These are phyloP conservation scores for Chloromyia formosa DNA, from an alignment of 2,888 invertebrate genomes.

Conservation along the genomic window DNA sequence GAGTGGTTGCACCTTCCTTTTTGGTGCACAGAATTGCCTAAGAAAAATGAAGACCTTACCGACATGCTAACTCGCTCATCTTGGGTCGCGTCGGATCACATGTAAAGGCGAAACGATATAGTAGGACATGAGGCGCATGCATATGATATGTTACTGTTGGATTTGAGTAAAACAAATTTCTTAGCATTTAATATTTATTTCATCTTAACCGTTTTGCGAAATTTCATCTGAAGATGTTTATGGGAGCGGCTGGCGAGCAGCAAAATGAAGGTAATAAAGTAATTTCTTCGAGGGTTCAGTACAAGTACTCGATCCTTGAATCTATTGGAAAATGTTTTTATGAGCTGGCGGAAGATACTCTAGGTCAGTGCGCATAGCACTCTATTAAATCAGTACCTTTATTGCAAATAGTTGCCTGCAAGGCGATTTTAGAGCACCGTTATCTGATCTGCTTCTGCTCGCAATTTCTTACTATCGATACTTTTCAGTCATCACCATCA, in stretches of 20 bases:
- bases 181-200: slow-evolving; percentile 27
- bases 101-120: background rate
- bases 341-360: too few species aligned
- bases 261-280: background rate
- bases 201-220: background rate
- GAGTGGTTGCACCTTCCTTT: background rate
- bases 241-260: background rate
- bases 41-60: slow-evolving; percentile 28
- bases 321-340: too few species aligned
- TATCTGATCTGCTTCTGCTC: too few species aligned
- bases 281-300: background rate
- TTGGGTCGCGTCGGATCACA: background rate
- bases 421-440: too few species aligned
- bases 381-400: too few species aligned
- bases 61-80: background rate
- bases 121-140: too few species aligned
- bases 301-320: too few species aligned
- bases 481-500: too few species aligned
- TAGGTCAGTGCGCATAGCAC: too few species aligned
- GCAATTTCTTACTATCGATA: too few species aligned
- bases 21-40: too few species aligned
- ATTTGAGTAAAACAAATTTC: slow-evolving; percentile 25
- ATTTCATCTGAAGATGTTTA: background rate
- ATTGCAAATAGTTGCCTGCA: too few species aligned
- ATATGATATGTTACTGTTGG: background rate